Conservation (phyloP, 2,797 vertebrate genomes). For the Cirrhinus mrigala region DNA sequence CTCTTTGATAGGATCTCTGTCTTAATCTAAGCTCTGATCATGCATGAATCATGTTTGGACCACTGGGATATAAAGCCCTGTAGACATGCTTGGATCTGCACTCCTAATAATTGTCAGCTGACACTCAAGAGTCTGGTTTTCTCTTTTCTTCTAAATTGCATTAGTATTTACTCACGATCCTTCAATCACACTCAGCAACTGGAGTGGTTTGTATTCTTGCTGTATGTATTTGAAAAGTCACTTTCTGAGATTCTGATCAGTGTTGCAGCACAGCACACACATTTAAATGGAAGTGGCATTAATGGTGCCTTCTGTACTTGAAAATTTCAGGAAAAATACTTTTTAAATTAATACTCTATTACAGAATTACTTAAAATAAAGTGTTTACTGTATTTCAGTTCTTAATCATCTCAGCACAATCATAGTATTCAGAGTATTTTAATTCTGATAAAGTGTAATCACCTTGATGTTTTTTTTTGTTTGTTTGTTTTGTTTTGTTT, state of each 20-base stretch:
- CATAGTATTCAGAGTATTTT: too few relatives aligned
- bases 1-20: not conserved
- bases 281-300: not conserved
- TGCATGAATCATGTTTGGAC: not conserved
- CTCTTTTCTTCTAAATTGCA: not conserved
- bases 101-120: not conserved
- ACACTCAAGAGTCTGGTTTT: not conserved
- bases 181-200: not conserved
- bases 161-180: not conserved
- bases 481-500: too few relatives aligned
- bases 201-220: not conserved
- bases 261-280: not conserved
- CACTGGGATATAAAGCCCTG: not conserved
- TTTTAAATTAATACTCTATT: not conserved
- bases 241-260: too few relatives aligned
- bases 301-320: too few relatives aligned
- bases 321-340: not conserved
- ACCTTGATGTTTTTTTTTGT: too few relatives aligned
- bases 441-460: too few relatives aligned
- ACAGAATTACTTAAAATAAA: too few relatives aligned
- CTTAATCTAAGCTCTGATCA: not conserved
- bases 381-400: too few relatives aligned
- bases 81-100: not conserved
- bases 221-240: not conserved
- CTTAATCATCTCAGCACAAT: too few relatives aligned